phyloP scores from a whole-genome alignment of 2,888 invertebrate genomes.

The Drosophila paucipuncta region DNA sequence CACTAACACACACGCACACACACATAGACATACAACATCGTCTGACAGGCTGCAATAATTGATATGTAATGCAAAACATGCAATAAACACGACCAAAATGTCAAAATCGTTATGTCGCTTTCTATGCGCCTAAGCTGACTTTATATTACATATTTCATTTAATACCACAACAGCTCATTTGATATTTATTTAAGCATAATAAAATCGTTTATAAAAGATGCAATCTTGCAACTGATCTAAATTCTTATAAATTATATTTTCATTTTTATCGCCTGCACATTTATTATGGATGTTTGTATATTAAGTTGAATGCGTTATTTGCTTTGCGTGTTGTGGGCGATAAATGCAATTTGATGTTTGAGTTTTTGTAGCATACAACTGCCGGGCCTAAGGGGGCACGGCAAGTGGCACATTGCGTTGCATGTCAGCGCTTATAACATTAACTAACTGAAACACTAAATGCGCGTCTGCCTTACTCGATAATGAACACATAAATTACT shows the following conservation, averaged over 20 bases:
- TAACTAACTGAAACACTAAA: slow-evolving; percentile 62
- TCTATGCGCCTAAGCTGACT: neutral
- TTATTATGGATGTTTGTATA: slow-evolving; percentile 22
- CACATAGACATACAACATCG: slow-evolving; percentile 5
- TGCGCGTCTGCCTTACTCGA: slow-evolving; percentile 46
- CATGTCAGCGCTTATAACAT: slow-evolving; percentile 43
- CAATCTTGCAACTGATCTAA: neutral
- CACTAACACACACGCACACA: neutral
- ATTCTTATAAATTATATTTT: neutral
- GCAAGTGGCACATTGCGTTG: slow-evolving; percentile 12
- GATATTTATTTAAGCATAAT: neutral
- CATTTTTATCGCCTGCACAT: slow-evolving; percentile 54
- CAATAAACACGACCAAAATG: slow-evolving; percentile 44
- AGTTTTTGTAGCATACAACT: slow-evolving; percentile 24
- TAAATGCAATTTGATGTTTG: slow-evolving; percentile 74
- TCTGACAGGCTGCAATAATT: slow-evolving; percentile 66
- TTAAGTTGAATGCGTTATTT: slow-evolving; percentile 55
- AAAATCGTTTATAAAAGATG: neutral
- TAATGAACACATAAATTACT: slow-evolving; percentile 76
- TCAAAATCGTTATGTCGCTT: slow-evolving; percentile 34
- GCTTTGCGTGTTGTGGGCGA: slow-evolving; percentile 73
- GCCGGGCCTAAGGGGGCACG: neutral
- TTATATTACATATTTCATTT: neutral
- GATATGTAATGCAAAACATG: slow-evolving; percentile 79
- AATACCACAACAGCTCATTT: neutral